Evolutionary conservation across 2,888 invertebrate genomes (phyloP).

Genomic region (Diachrysia chrysitis): DNA sequence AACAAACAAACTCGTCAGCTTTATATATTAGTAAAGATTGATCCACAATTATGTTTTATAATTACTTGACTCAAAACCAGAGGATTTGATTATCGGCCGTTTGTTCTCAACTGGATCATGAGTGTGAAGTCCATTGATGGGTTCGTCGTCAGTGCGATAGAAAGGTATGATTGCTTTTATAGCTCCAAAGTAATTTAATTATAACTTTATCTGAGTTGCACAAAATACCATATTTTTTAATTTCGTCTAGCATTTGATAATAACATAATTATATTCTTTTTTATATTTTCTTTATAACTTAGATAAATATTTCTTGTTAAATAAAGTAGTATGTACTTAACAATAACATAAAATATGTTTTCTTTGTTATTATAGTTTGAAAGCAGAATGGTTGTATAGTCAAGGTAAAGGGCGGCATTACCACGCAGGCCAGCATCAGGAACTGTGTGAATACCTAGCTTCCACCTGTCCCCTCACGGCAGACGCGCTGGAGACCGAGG

Average conservation of each 20-base stretch:
- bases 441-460: conserved; percentile 94
- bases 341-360: no score
- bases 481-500: conserved; percentile 94
- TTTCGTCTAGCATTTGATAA: no score
- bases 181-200: neutral
- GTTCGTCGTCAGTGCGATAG: conserved; percentile 96
- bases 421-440: conserved; percentile 94
- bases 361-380: conserved; percentile 89
- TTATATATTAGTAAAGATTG: no score
- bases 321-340: no score
- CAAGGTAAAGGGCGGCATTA: conserved; percentile 97
- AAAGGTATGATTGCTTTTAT: conserved; percentile 91
- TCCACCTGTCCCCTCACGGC: conserved; percentile 95
- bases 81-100: conserved; percentile 97
- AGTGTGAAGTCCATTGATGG: conserved; percentile 96
- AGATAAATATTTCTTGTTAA: no score
- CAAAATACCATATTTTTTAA: no score
- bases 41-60: neutral
- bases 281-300: no score
- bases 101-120: conserved; percentile 97
- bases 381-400: conserved; percentile 98
- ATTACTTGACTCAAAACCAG: conserved; percentile 81
- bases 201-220: neutral
- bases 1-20: no score
- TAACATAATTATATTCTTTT: no score